Conservation (phyloP, 2,797 vertebrate species). For the Neosilurus hyrtlii region DNA sequence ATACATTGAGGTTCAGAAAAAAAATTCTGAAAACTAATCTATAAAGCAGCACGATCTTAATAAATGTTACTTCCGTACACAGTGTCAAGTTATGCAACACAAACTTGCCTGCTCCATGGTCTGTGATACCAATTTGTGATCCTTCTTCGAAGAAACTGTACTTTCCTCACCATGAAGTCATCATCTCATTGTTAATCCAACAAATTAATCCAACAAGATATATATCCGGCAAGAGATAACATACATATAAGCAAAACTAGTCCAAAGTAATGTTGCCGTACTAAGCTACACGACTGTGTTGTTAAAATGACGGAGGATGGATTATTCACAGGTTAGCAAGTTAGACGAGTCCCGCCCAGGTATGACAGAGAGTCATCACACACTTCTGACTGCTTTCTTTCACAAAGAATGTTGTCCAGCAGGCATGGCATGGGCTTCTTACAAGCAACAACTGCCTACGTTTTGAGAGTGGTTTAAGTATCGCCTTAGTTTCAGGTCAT, state of each 20-base stretch:
- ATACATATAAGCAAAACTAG: neutral
- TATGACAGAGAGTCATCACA: constrained; percentile 31
- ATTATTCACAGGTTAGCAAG: constrained; percentile 56
- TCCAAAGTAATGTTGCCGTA: constrained; percentile 4
- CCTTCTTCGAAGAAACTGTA: constrained; percentile 8
- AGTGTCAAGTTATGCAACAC: neutral
- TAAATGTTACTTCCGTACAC: neutral
- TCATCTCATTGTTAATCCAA: constrained; percentile 17
- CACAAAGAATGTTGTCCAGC: constrained; percentile 69
- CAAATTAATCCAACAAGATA: neutral
- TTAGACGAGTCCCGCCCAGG: constrained; percentile 66
- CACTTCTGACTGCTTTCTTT: constrained; percentile 48
- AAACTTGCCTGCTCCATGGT: constrained; percentile 47
- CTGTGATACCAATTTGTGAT: neutral
- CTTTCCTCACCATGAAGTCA: neutral
- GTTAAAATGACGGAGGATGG: constrained; percentile 10
- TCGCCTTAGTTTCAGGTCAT: constrained; percentile 19
- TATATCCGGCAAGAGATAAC: neutral
- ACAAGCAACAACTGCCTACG: constrained; percentile 19
- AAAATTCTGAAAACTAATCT: neutral
- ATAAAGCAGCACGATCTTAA: neutral
- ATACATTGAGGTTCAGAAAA: neutral
- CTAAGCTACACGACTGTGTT: neutral
- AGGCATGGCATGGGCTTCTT: constrained; percentile 50
- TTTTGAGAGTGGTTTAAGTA: constrained; percentile 14